phyloP scores from a whole-genome alignment of 2,797 vertebrate genomes.

The Pempheris klunzingeri region DNA sequence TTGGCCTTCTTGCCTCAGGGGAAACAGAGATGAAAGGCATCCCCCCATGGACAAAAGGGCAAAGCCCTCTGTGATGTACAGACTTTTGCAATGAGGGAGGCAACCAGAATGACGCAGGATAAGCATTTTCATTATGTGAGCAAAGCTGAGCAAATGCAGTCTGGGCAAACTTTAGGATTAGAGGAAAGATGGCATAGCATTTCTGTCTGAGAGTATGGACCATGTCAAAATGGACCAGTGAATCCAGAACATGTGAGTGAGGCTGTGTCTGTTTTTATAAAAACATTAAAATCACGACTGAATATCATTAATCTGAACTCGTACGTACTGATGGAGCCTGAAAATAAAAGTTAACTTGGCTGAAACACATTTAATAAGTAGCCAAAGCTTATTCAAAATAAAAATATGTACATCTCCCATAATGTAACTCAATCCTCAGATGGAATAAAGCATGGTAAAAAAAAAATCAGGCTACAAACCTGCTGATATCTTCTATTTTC shows the following conservation, averaged over 20 bases:
- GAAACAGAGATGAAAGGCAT: conserved; percentile 69
- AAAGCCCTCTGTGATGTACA: conserved; percentile 72
- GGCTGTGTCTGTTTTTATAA: conserved; percentile 7
- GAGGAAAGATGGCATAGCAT: conserved; percentile 62
- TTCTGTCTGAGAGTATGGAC: conserved; percentile 55
- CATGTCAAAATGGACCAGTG: conserved; percentile 50
- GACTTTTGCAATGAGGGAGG: conserved; percentile 71
- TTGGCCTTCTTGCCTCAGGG: conserved; percentile 56
- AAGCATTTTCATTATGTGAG: conserved; percentile 83
- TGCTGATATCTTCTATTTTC: conserved; percentile 95
- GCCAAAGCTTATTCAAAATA: conserved; percentile 43
- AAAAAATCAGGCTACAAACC: conserved; percentile 90
- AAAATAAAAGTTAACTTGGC: conserved; percentile 34
- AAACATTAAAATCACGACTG: conserved; percentile 13
- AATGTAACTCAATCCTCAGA: conserved; percentile 17
- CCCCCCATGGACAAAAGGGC: conserved; percentile 63
- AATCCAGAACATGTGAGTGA: conserved; percentile 51
- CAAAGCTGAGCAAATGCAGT: conserved; percentile 79
- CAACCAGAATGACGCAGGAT: conserved; percentile 71
- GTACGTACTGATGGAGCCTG: conserved; percentile 22
- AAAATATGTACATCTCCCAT: conserved; percentile 35
- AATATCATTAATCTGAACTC: conserved; percentile 51
- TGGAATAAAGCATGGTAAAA: conserved; percentile 64
- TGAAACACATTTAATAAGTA: conserved; percentile 28
- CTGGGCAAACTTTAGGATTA: conserved; percentile 78